These are phyloP conservation scores for Lucifuga dentata DNA, from an alignment of 2,113 vertebrate species.

Conservation along the genomic window DNA sequence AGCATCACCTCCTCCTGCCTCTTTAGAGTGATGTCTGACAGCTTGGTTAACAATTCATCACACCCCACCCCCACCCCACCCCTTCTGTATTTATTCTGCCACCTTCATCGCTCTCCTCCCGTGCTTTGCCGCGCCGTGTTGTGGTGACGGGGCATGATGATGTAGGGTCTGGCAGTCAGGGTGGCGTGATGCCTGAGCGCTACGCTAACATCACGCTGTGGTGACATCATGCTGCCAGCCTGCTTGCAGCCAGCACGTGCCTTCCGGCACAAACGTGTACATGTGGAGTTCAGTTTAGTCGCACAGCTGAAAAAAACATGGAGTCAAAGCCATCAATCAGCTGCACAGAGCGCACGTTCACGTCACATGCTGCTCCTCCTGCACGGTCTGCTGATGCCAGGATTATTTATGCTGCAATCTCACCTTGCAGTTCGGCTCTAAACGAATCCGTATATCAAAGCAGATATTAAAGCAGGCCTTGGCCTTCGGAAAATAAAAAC, in stretches of 20 bases:
- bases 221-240: no score
- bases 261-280: no score
- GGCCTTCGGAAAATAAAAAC: conserved; percentile 56
- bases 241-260: no score
- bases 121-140: background rate
- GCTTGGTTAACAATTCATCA: conserved; percentile 33
- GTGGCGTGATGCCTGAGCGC: conserved; percentile 21
- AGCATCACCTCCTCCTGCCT: conserved; percentile 23
- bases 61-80: conserved; percentile 21
- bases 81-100: conserved; percentile 1
- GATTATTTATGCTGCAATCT: conserved; percentile 77
- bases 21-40: conserved; percentile 21
- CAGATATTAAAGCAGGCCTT: conserved; percentile 65
- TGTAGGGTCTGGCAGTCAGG: conserved; percentile 44
- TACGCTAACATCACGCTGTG: conserved; percentile 20
- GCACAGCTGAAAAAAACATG: conserved; percentile 5
- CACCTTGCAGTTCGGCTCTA: conserved; percentile 62
- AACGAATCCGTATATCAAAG: conserved; percentile 73
- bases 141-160: conserved; percentile 56
- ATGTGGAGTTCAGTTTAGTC: no score
- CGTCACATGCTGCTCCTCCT: conserved; percentile 37
- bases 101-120: conserved; percentile 1
- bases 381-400: conserved; percentile 47
- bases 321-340: conserved; percentile 55
- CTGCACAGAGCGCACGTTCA: conserved; percentile 19